phyloP scores from a whole-genome alignment of 1,140 invertebrate species.

The Aphis gossypii region DNA sequence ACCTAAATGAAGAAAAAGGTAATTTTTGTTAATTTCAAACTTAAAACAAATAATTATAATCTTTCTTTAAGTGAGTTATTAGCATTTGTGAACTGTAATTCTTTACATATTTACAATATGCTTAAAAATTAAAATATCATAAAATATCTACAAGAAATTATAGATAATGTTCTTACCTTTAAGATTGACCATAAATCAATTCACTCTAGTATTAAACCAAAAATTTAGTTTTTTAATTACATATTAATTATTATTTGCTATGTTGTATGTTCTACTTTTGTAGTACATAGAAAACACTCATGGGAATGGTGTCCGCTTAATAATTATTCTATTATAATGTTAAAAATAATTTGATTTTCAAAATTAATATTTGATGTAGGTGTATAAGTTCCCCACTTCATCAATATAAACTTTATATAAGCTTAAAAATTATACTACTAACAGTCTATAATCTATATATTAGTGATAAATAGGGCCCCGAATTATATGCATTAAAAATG shows the following conservation, averaged over 20 bases:
- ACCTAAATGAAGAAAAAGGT: slow-evolving; percentile 32
- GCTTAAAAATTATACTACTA: background rate
- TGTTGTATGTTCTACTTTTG: background rate
- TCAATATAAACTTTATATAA: background rate
- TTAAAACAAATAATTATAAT: background rate
- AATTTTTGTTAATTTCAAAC: background rate
- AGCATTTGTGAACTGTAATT: background rate
- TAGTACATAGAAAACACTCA: background rate
- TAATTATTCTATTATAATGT: background rate
- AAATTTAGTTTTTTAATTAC: background rate
- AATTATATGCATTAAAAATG: too few species aligned
- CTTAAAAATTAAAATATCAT: background rate
- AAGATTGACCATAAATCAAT: background rate
- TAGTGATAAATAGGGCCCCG: too few species aligned
- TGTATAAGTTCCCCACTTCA: too few species aligned
- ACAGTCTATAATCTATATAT: too few species aligned
- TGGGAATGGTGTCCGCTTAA: background rate
- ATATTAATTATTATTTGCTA: background rate
- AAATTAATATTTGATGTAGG: background rate
- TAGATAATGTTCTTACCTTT: background rate
- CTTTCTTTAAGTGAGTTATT: background rate
- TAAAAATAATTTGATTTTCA: background rate
- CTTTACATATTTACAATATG: background rate
- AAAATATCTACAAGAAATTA: background rate
- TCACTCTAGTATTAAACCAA: background rate